Percentiles rank a stretch among this genome's conserved stretches.
phyloP scores from a whole-genome alignment of 1,140 invertebrate species.

The Lordiphosa stackelbergi region DNA sequence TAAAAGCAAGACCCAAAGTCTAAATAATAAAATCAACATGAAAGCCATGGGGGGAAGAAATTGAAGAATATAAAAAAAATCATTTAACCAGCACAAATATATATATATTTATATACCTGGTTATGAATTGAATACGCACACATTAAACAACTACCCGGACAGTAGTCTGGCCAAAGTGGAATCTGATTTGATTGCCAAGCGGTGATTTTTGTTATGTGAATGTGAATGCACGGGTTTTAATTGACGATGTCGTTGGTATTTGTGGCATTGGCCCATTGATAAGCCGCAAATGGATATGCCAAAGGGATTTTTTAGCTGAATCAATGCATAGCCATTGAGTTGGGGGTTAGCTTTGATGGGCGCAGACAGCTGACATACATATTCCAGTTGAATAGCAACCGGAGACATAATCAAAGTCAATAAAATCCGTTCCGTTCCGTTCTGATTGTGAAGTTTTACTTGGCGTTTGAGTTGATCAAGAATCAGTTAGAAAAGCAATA shows the following conservation, averaged over 20 bases:
- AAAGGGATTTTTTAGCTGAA: constrained; percentile 3
- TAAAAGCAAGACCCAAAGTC: constrained; percentile 15
- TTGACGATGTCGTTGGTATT: constrained; percentile 50
- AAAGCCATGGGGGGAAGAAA: constrained; percentile 17
- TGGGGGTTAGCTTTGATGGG: not conserved
- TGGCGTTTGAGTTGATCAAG: too few relatives aligned
- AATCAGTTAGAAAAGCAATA: too few relatives aligned
- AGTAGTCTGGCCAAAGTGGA: constrained; percentile 40
- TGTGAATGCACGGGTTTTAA: constrained; percentile 41
- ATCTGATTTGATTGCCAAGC: constrained; percentile 62
- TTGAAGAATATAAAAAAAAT: constrained; percentile 41
- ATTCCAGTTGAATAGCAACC: too few relatives aligned
- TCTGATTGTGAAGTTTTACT: too few relatives aligned
- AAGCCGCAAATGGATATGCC: constrained; percentile 40
- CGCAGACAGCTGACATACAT: too few relatives aligned
- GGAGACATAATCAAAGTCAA: too few relatives aligned
- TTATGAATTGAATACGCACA: constrained; percentile 66
- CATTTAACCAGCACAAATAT: constrained; percentile 53
- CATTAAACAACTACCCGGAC: constrained; percentile 58
- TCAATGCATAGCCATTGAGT: constrained; percentile 1
- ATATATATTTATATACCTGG: constrained; percentile 26
- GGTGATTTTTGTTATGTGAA: constrained; percentile 49
- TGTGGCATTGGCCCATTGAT: constrained; percentile 37
- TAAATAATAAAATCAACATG: constrained; percentile 74
- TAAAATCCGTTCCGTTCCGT: too few relatives aligned